Percentiles rank a stretch among this genome's conserved stretches.
These are phyloP conservation scores for Hofmannophila pseudospretella DNA, from an alignment of 2,888 invertebrate genomes.

Conservation along the genomic window DNA sequence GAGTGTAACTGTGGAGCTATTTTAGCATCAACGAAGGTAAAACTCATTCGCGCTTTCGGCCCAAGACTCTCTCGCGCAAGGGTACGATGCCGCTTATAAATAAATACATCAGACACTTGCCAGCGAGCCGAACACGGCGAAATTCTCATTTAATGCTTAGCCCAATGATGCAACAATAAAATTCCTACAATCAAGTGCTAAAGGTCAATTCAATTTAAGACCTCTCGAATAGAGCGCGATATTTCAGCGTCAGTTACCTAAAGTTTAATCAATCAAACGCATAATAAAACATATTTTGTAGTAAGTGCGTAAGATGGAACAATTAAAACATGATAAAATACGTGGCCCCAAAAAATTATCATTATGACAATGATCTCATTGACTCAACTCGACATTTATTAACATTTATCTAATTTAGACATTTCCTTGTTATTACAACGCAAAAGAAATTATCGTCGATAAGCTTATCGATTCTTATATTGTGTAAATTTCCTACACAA, in stretches of 20 bases:
- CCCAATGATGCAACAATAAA: slow-evolving; percentile 37
- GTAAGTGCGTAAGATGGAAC: neutral
- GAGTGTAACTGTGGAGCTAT: slow-evolving; percentile 72
- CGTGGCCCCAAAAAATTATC: slow-evolving; percentile 34
- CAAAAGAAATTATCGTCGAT: slow-evolving; percentile 60
- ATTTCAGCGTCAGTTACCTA: slow-evolving; percentile 4
- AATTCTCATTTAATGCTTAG: slow-evolving; percentile 41
- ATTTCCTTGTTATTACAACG: slow-evolving; percentile 53
- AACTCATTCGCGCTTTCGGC: slow-evolving; percentile 74
- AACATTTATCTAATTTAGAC: slow-evolving; percentile 44
- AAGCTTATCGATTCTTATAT: slow-evolving; percentile 40
- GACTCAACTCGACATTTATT: slow-evolving; percentile 50
- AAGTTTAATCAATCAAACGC: neutral
- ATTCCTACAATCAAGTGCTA: slow-evolving; percentile 29
- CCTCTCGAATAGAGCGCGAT: slow-evolving; percentile 6
- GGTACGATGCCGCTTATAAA: slow-evolving; percentile 71
- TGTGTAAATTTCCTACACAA: slow-evolving; percentile 23
- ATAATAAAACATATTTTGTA: neutral
- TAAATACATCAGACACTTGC: slow-evolving; percentile 64
- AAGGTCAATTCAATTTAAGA: slow-evolving; percentile 17
- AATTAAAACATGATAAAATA: neutral
- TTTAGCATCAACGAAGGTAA: slow-evolving; percentile 77
- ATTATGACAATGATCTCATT: slow-evolving; percentile 63
- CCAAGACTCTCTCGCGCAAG: slow-evolving; percentile 71
- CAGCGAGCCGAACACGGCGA: slow-evolving; percentile 19